Base-by-base conservation (phyloP, 1,140 invertebrate genomes). In the Solenopsis fugax region DNA sequence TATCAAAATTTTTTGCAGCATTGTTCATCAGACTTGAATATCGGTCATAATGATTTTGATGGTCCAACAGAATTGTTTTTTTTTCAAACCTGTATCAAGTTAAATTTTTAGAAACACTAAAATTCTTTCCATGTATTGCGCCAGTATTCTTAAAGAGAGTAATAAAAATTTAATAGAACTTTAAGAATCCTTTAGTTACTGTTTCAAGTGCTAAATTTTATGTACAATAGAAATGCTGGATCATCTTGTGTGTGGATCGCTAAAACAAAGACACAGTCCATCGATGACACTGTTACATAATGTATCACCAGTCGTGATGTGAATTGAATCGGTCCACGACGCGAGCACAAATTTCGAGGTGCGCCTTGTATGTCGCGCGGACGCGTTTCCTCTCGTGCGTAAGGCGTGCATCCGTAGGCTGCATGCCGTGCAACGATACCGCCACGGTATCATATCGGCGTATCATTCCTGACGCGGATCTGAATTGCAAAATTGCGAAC, bases 401-500 rank as follows among this genome's bases (percentile, higher is more conserved):
- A 13, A 48, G n/a, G 13, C 12, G 65, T 45, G 21, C 29, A 37
- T 10, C 64, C 64, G 48, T 12, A 56, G 34, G 50, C 34, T 37
- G 67, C 13, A 12, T 67, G 7, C 7, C 48, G 87, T 52, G 34
- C 50, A 16, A 65, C 48, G 48, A 29, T 78, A 21, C 6, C 71
- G 88, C 56, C 75, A n/a, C n/a, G n/a, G 76, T 71, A 85, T 90
- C 82, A 80, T 77, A 88, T 90, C 64, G 65, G 64, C 81, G 62
- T 88, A 90, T 90, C 90, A 87, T 65, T 77, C 50, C 12, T 67
- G 78, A 65, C 52, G 75, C 69, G 89, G 77, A 91, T 88, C 89
- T 91, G 90, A 89, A 90, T 88, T 91, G 90, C 90, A 89, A 91
- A 91, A 91, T 91, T 91, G 6, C 89, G 87, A 88, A 72, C 89